These are phyloP conservation scores for Poeciliopsis retropinna DNA, from an alignment of 2,113 vertebrate genomes.

Conservation along the genomic window DNA sequence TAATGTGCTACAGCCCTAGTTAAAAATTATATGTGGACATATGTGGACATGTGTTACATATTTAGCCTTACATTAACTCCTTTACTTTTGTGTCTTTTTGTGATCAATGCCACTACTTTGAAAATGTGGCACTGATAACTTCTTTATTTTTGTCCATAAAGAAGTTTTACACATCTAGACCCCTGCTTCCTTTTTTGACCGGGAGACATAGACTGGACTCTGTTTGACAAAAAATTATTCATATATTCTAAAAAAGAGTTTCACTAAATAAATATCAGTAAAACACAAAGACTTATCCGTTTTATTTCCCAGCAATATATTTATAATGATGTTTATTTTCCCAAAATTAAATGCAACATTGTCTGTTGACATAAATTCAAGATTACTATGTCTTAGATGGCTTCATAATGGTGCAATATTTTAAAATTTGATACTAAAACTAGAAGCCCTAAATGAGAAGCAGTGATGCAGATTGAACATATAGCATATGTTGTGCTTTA, in stretches of 20 bases:
- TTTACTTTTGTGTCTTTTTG: neutral
- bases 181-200: neutral
- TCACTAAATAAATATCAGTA: neutral
- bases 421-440: constrained; percentile 18
- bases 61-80: neutral
- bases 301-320: constrained; percentile 7
- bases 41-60: too few relatives aligned
- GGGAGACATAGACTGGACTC: neutral
- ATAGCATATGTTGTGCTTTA: constrained; percentile 3
- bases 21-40: too few relatives aligned
- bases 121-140: neutral
- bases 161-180: neutral
- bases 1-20: too few relatives aligned
- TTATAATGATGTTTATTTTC: constrained; percentile 5
- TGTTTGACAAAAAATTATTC: neutral
- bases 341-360: constrained; percentile 23
- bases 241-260: neutral
- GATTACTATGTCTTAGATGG: constrained; percentile 16
- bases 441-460: neutral
- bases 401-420: constrained; percentile 6
- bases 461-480: constrained; percentile 8
- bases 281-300: constrained; percentile 13
- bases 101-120: neutral
- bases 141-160: neutral
- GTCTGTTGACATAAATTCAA: constrained; percentile 10